Evolutionary conservation across 53 echinoderm and acorn worm genomes (phyloP).

Genomic region (Apostichopus leukothele): DNA sequence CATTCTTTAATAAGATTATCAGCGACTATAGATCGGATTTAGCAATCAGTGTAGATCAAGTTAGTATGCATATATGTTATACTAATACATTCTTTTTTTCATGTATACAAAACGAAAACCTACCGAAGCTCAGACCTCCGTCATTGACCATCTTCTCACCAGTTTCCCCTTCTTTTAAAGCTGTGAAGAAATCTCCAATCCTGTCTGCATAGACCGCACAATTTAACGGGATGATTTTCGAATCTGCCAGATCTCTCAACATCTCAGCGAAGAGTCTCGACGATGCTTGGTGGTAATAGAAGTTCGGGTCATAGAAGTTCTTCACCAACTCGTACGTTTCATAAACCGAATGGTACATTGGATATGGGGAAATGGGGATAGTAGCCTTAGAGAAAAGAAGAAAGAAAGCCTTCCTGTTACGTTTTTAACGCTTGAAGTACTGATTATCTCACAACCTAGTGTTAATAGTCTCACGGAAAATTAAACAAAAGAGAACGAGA

Average conservation of each 20-base stretch:
- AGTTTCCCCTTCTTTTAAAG: constrained; percentile 51
- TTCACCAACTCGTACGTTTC: constrained; percentile 76
- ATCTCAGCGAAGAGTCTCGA: constrained; percentile 71
- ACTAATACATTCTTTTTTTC: too few species aligned
- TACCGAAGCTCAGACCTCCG: too few species aligned
- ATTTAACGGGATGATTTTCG: constrained; percentile 71
- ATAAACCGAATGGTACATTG: constrained; percentile 84
- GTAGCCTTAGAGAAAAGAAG: constrained; percentile 22
- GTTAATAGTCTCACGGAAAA: too few species aligned
- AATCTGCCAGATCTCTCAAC: constrained; percentile 68
- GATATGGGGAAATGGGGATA: constrained; percentile 58
- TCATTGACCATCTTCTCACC: constrained; percentile 65
- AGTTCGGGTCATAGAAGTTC: constrained; percentile 70
- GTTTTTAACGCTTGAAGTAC: too few species aligned
- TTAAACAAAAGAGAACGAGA: too few species aligned
- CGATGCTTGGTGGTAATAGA: constrained; percentile 67
- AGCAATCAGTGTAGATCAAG: too few species aligned
- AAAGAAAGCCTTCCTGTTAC: background rate
- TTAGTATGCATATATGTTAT: too few species aligned
- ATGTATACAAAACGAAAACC: too few species aligned
- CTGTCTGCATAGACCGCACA: constrained; percentile 66
- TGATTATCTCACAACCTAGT: too few species aligned
- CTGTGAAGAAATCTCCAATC: constrained; percentile 59
- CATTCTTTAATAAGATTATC: too few species aligned
- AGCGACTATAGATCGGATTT: too few species aligned